Base-by-base conservation (phyloP, 2,797 vertebrate genomes). In the Sebastolobus alascanus region DNA sequence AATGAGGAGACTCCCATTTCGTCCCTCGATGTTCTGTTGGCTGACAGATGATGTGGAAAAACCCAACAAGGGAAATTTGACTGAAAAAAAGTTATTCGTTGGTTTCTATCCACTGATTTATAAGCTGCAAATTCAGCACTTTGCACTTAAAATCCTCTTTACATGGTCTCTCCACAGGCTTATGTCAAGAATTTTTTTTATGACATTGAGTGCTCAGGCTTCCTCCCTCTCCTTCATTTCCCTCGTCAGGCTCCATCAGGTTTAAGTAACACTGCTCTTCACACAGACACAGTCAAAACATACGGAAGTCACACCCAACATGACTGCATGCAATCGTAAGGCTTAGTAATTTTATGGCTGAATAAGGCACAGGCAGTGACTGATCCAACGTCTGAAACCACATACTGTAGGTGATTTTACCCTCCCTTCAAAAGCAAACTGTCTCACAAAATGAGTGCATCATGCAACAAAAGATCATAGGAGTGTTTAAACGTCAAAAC, bases 71-170 rank as follows among this genome's bases (percentile, higher is more conserved):
- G 65, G 52, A 83, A 78, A 87, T 60, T 33, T 31, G 27, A 63
- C 54, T 52, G 16, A 3, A 10, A 68, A 61, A 52, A 66, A 59
- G 3, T 25, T 61, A 2, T 68, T 43, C 4, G 40, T 61, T 80
- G 38, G 60, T 68, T 80, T 72, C 33, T 56, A 46, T 66, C 46
- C 54, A 43, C 37, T 71, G 50, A 65, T 4, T 65, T 66, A 61
- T 22, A 67, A 64, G 35, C 1, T 85, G 80, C 82, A 77, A 72
- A 72, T 58, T 78, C 75, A 73, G 82, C 77, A 76, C 29, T 84
- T 59, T 64, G 37, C 56, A 66, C 75, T 43, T 2, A 43, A 76
- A 85, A 83, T 54, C 68, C 56, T 83, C 58, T 66, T 60, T 70
- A 31, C 27, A 38, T 55, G 50, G 46, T 72, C 65, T 76, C 65